phyloP scores from a whole-genome alignment of 2,797 vertebrate species.

The Allobates femoralis region DNA sequence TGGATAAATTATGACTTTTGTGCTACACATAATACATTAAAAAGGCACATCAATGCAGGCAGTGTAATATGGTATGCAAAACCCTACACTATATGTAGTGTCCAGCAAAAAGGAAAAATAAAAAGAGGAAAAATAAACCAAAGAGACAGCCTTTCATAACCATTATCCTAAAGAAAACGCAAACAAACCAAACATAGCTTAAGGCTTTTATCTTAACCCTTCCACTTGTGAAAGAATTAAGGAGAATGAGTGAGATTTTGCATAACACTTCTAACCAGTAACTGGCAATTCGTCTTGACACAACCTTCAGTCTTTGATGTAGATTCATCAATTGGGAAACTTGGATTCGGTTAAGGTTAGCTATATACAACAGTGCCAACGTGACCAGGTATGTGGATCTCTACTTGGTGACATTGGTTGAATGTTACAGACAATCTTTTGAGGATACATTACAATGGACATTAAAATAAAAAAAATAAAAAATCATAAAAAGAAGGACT shows the following conservation, averaged over 20 bases:
- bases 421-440: conserved; percentile 50
- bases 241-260: conserved; percentile 72
- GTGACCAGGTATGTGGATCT: conserved; percentile 35
- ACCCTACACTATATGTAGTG: conserved; percentile 57
- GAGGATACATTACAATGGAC: conserved; percentile 56
- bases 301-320: conserved; percentile 5
- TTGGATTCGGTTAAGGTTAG: conserved; percentile 32
- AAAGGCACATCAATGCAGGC: conserved; percentile 82
- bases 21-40: conserved; percentile 75
- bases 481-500: conserved; percentile 56
- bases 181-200: conserved; percentile 46
- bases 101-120: conserved; percentile 55
- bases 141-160: conserved; percentile 64
- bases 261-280: conserved; percentile 68
- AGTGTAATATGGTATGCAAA: conserved; percentile 68
- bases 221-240: conserved; percentile 68
- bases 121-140: not conserved
- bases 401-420: conserved; percentile 51
- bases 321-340: conserved; percentile 65
- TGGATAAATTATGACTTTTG: conserved; percentile 69
- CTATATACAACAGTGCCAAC: conserved; percentile 58
- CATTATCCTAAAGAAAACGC: conserved; percentile 7
- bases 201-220: conserved; percentile 71
- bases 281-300: conserved; percentile 69
- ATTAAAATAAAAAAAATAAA: conserved; percentile 18